These are phyloP conservation scores for Drosophila neocordata DNA, from an alignment of 1,140 invertebrate species.

Conservation along the genomic window DNA sequence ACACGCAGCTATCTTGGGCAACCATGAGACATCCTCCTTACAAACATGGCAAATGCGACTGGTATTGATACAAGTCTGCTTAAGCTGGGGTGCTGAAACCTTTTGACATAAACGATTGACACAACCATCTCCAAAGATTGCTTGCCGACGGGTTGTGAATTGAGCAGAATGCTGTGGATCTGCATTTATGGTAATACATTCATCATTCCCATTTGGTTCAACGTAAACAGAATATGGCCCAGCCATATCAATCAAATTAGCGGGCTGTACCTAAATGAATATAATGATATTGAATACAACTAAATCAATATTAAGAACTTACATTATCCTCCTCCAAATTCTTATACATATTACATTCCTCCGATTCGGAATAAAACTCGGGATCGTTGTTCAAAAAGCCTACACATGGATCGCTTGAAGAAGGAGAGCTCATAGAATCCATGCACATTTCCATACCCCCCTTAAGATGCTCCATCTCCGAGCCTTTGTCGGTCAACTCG, in stretches of 20 bases:
- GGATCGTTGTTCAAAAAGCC: constrained; percentile 33
- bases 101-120: constrained; percentile 37
- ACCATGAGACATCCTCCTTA: constrained; percentile 67
- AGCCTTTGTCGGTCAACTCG: constrained; percentile 6
- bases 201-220: not conserved
- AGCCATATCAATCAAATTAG: constrained; percentile 47
- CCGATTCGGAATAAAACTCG: not conserved
- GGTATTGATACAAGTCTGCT: constrained; percentile 36
- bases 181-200: constrained; percentile 28
- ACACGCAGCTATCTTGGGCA: constrained; percentile 70
- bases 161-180: constrained; percentile 26
- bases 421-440: constrained; percentile 19
- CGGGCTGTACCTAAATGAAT: not conserved
- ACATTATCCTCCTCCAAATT: not conserved
- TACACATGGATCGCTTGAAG: constrained; percentile 46
- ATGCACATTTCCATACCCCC: constrained; percentile 16
- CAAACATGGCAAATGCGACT: constrained; percentile 57
- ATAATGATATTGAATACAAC: not conserved
- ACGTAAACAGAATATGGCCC: constrained; percentile 49
- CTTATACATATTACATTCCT: not conserved
- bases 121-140: constrained; percentile 33
- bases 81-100: constrained; percentile 32
- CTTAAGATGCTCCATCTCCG: constrained; percentile 14
- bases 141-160: constrained; percentile 13
- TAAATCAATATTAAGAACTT: not conserved